phyloP scores from a whole-genome alignment of 2,797 vertebrate genomes.

The Gastrophryne carolinensis region DNA sequence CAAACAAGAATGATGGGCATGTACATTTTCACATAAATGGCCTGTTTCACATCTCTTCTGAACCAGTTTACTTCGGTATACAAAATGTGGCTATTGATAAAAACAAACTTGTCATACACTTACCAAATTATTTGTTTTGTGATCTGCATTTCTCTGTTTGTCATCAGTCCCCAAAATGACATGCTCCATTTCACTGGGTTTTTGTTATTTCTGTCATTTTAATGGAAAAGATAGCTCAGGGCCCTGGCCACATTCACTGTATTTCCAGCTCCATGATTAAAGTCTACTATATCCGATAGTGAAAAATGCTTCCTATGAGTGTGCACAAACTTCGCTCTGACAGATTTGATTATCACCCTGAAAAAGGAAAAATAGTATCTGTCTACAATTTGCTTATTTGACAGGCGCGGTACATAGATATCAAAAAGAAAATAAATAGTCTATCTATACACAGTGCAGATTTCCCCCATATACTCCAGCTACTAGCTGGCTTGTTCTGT shows the following conservation, averaged over 20 bases:
- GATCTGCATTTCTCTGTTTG: constrained; percentile 14
- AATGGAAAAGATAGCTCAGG: constrained; percentile 35
- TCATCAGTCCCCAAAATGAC: constrained; percentile 13
- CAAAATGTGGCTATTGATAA: no score
- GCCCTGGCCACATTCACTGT: not conserved
- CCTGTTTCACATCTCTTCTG: no score
- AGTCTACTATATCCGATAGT: constrained; percentile 1
- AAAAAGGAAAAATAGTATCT: constrained; percentile 2
- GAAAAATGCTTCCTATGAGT: constrained; percentile 24
- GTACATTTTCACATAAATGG: no score
- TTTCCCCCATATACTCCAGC: constrained; percentile 3
- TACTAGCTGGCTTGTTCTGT: constrained; percentile 3
- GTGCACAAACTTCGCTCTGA: not conserved
- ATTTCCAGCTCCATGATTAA: constrained; percentile 27
- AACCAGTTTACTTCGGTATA: no score
- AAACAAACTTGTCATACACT: not conserved
- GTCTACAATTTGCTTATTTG: constrained; percentile 13
- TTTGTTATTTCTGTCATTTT: constrained; percentile 13
- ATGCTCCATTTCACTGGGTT: constrained; percentile 21
- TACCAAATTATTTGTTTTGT: constrained; percentile 23
- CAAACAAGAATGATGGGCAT: no score
- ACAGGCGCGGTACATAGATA: not conserved
- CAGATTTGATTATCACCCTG: constrained; percentile 27
- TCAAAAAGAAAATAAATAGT: not conserved
- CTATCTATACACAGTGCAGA: not conserved